These are phyloP conservation scores for Coregonus suidteri DNA, from an alignment of 2,797 vertebrate species.

Conservation along the genomic window DNA sequence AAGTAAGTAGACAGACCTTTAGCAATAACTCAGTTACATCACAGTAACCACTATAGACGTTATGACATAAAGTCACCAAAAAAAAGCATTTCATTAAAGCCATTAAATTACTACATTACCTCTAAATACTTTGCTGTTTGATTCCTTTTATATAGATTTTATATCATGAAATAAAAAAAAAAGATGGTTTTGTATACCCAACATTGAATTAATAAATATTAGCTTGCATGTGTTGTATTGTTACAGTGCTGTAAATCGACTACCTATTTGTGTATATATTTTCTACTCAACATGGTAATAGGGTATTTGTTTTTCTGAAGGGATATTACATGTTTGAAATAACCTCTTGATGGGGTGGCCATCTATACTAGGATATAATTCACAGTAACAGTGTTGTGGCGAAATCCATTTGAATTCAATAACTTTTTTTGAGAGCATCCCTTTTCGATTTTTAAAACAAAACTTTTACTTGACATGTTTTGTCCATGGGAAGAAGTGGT, in stretches of 20 bases:
- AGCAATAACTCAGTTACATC: constrained; percentile 14
- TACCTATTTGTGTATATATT: constrained; percentile 61
- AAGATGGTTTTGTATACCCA: constrained; percentile 65
- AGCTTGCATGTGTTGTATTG: constrained; percentile 21
- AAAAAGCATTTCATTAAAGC: constrained; percentile 70
- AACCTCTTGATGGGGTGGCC: background rate
- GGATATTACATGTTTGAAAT: background rate
- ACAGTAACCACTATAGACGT: constrained; percentile 10
- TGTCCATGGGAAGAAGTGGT: no score
- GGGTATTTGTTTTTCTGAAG: constrained; percentile 24
- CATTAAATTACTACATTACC: constrained; percentile 60
- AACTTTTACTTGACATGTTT: no score
- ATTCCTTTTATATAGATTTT: constrained; percentile 50
- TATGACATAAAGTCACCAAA: constrained; percentile 5
- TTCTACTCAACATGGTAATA: constrained; percentile 45
- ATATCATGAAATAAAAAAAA: constrained; percentile 46
- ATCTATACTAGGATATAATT: constrained; percentile 21
- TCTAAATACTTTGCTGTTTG: constrained; percentile 39
- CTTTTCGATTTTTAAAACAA: no score
- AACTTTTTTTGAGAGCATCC: no score
- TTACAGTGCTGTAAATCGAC: constrained; percentile 60
- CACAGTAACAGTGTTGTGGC: constrained; percentile 24
- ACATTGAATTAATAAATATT: constrained; percentile 60
- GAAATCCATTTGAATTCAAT: no score
- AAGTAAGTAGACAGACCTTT: constrained; percentile 40